Evolutionary conservation across 1,140 invertebrate genomes (phyloP).

Genomic region (Pantala flavescens): DNA sequence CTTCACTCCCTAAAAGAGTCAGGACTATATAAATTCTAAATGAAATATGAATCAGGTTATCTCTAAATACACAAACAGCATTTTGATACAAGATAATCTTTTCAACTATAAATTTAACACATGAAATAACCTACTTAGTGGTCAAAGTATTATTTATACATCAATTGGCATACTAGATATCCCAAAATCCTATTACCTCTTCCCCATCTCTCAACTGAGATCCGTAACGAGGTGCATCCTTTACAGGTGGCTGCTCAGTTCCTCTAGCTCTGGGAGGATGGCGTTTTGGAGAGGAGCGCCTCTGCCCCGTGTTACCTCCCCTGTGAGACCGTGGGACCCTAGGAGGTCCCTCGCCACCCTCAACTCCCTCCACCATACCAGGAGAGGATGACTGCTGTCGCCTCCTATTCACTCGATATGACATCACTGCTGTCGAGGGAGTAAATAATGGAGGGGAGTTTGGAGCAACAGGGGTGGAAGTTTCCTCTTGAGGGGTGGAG

Average conservation of each 20-base stretch:
- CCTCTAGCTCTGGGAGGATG: neutral
- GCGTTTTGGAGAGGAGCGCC: neutral
- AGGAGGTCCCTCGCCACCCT: neutral
- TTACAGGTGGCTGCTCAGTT: neutral
- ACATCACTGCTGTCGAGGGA: neutral
- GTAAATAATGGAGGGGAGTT: neutral
- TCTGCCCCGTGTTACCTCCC: neutral
- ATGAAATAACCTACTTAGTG: too few relatives aligned
- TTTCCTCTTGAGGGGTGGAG: neutral
- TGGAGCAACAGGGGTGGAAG: neutral
- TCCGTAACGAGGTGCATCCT: neutral
- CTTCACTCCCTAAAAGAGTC: too few relatives aligned
- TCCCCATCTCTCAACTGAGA: neutral
- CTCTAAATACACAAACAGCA: too few relatives aligned
- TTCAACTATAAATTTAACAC: too few relatives aligned
- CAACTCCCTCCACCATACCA: neutral
- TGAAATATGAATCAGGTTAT: too few relatives aligned
- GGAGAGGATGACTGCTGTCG: neutral
- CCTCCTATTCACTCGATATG: neutral
- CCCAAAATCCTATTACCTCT: neutral
- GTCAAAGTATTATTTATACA: too few relatives aligned
- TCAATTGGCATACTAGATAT: too few relatives aligned
- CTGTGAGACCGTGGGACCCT: neutral
- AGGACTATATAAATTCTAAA: too few relatives aligned
- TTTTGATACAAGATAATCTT: too few relatives aligned